Base-by-base conservation (phyloP, 2,888 invertebrate genomes). In the Polydrusus pterygomalis region DNA sequence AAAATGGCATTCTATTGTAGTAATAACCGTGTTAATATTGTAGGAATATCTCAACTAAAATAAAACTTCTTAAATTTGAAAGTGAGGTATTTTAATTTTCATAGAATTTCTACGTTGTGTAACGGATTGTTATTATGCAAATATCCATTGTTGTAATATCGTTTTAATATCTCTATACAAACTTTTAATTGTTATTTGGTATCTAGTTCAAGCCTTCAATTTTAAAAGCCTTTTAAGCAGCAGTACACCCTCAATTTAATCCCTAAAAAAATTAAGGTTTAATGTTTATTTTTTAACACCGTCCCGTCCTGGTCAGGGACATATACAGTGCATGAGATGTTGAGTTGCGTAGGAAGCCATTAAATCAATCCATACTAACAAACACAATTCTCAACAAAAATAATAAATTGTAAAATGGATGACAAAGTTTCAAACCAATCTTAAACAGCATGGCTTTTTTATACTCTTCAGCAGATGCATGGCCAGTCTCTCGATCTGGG, bases 111-210 rank as follows among this genome's bases (percentile, higher is more conserved):
- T 80, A 80, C 51, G 71, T 83, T 83, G 82, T 81, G 82, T 79
- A 82, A 83, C 77, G 74, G 77, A 79, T 80, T 75, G 79, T 81
- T 81, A 80, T 82, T 82, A 83, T 83, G 83, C 82, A 82, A 83
- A 83, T 81, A 77, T 70, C 80, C 67, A 81, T 83, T 83, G 81
- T 81, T 80, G 80, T 79, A 81, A 81, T 80, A 78, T 74, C 74
- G 79, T 78, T 77, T 78, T 80, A 74, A 74, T 73, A 73, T 68
- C 73, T 73, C 49, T 67, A 72, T 47, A 65, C 68, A 68, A 78
- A 78, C 77, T 79, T 78, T 38, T 79, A 78, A 79, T 80, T 80
- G 80, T 81, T 82, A 79, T 80, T 81, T 63, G 54, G 20, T 81
- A 81, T 80, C 80, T 81, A 79, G 77, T 80, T 75, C 78, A 78